Evolutionary conservation across 2,797 vertebrate species (phyloP).

Genomic region (Neosalanx taihuensis): DNA sequence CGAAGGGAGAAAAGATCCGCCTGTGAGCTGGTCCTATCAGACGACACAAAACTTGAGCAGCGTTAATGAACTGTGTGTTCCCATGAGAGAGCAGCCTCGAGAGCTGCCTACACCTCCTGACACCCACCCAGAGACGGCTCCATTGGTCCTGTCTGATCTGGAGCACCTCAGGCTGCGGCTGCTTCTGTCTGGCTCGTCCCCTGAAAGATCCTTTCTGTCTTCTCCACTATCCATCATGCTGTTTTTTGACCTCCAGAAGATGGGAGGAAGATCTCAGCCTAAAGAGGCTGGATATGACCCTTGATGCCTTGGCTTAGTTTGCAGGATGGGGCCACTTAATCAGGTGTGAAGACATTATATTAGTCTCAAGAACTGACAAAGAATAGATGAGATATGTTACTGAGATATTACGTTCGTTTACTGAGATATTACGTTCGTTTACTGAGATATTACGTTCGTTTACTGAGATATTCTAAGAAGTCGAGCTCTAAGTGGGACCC

Average conservation of each 20-base stretch:
- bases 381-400: not conserved
- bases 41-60: no score
- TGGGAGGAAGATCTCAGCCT: not conserved
- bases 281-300: no score
- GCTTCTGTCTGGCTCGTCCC: no score
- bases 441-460: no score
- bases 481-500: no score
- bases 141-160: constrained; percentile 60
- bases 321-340: not conserved
- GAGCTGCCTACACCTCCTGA: constrained; percentile 22
- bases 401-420: no score
- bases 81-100: not conserved
- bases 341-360: not conserved
- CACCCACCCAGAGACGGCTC: constrained; percentile 48
- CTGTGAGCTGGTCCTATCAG: not conserved
- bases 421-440: no score
- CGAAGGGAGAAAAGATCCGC: not conserved
- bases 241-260: not conserved
- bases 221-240: not conserved
- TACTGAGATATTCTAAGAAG: no score
- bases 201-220: no score
- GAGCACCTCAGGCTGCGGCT: not conserved
- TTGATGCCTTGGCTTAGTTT: no score
- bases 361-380: not conserved
- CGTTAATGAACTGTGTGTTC: no score